Base-by-base conservation (phyloP, 1,140 invertebrate species). In the Lamellibrachia luymesi region DNA sequence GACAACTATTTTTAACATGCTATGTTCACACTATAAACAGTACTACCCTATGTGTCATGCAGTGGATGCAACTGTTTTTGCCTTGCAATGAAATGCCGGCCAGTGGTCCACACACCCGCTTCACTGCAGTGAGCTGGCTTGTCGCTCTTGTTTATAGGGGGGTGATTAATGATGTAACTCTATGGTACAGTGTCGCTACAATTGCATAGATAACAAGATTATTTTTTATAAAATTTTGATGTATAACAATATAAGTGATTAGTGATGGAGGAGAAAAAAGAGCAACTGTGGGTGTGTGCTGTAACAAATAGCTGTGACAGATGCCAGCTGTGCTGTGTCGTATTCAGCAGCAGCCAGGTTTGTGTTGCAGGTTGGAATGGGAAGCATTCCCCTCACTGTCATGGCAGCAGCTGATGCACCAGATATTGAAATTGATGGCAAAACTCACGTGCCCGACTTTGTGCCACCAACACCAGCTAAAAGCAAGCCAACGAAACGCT, bases 401-500 rank as follows among this genome's bases (percentile, higher is more conserved):
- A 17, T 80, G 64, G 64, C 64, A 80, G 64, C 13, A 80, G 64
- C 64, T 4, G 64, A 80, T 80, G 7, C 64, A 17, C 64, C 64
- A 80, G 64, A 17, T 80, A 80, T 80, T 6, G 64, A 80, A 80
- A 80, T 80, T 80, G 64, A 80, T 80, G 64, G 64, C 64, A 80
- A 80, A 80, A 80, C 64, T 80, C 90, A 91, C 25, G 38, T 50
- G 49, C 90, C 90, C 50, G 49, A 51, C 49, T 51, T 51, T 51
- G 50, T 91, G 50, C 90, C 90, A 49, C 38, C 49, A 10, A 91
- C 90, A 13, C 90, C 90, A 91, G 90, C 90, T 91, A 91, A 51
- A 91, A 51, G 50, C 49, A 91, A 91, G 90, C 92, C 92, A 52
- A 51, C 50, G 8, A 92, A 92, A 64, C 92, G 92, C 52, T 92